Conservation (phyloP, 1,140 invertebrate species). For the Battus philenor region DNA sequence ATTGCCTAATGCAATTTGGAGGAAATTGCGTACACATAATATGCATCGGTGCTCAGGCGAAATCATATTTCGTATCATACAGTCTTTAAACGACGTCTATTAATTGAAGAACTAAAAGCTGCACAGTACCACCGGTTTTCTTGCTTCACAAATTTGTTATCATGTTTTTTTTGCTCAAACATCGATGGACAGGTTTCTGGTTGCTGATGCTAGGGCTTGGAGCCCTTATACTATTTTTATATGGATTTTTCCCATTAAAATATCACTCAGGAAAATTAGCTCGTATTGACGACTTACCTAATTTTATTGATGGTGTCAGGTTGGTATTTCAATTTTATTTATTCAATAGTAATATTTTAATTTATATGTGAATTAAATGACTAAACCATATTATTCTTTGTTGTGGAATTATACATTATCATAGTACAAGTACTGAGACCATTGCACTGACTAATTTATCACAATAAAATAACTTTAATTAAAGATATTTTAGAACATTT, state of each 20-base stretch:
- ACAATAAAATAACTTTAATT: too few relatives aligned
- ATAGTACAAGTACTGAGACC: too few relatives aligned
- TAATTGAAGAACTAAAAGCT: background rate
- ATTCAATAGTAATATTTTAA: constrained; percentile 16
- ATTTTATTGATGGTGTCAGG: constrained; percentile 74
- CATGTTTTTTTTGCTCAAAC: constrained; percentile 59
- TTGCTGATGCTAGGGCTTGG: constrained; percentile 49
- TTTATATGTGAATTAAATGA: too few relatives aligned
- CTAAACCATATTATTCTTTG: too few relatives aligned
- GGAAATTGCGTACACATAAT: constrained; percentile 11
- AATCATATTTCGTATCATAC: too few relatives aligned
- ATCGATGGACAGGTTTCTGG: constrained; percentile 64
- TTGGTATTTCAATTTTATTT: constrained; percentile 41
- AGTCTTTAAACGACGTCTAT: too few relatives aligned
- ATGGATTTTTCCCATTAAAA: constrained; percentile 79
- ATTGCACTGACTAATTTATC: too few relatives aligned
- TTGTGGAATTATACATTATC: too few relatives aligned
- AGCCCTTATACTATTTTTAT: constrained; percentile 73
- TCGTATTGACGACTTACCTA: constrained; percentile 73
- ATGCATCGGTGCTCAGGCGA: constrained; percentile 5
- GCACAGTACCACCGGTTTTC: background rate
- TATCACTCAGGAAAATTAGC: constrained; percentile 70
- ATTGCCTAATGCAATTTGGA: constrained; percentile 5
- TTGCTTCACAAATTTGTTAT: constrained; percentile 17
- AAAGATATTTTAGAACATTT: too few relatives aligned